phyloP scores from a whole-genome alignment of 2,888 invertebrate species.

The Pterostichus madidus region DNA sequence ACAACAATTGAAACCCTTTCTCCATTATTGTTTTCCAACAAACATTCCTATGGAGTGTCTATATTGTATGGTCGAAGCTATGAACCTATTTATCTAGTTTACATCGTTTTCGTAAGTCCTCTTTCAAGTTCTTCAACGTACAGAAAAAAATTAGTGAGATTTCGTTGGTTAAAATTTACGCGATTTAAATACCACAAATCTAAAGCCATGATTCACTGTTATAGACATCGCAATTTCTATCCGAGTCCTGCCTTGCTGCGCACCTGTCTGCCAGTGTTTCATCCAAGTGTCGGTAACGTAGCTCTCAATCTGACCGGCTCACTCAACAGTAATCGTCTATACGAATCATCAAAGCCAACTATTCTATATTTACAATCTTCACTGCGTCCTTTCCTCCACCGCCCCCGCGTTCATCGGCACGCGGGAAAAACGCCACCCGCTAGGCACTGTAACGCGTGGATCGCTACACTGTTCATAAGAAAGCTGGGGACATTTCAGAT shows the following conservation, averaged over 20 bases:
- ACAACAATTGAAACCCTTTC: no score
- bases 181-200: slow-evolving; percentile 16
- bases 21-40: no score
- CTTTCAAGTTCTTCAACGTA: no score
- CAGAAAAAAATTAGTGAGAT: background rate
- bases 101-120: no score
- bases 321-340: slow-evolving; percentile 69
- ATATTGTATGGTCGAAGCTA: no score
- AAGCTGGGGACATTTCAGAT: background rate
- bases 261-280: slow-evolving; percentile 69
- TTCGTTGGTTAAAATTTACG: slow-evolving; percentile 1
- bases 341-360: slow-evolving; percentile 70
- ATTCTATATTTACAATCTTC: slow-evolving; percentile 69
- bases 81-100: no score
- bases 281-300: slow-evolving; percentile 68
- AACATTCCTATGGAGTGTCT: no score
- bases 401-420: slow-evolving; percentile 10
- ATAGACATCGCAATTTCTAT: slow-evolving; percentile 11
- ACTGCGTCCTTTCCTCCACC: background rate
- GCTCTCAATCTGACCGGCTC: slow-evolving; percentile 66
- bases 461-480: background rate
- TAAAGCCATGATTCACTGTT: background rate
- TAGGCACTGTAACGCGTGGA: background rate
- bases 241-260: background rate
- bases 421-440: slow-evolving; percentile 40